Percentiles rank a stretch among this genome's conserved stretches.
Conservation (phyloP, 1,140 invertebrate species). For the Bombus polaris region DNA sequence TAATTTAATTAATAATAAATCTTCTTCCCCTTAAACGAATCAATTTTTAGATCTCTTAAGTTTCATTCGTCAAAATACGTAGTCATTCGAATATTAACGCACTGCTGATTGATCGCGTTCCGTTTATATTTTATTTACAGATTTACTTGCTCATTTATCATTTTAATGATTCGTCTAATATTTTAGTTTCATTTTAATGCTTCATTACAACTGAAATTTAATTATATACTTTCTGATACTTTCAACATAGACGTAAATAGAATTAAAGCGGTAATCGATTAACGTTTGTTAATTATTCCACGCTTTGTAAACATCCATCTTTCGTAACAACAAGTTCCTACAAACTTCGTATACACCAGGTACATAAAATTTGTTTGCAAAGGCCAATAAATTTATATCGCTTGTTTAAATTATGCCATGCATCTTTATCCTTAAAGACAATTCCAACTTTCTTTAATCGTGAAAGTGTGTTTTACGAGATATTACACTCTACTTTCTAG, state of each 20-base stretch:
- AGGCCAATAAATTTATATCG: constrained; percentile 2
- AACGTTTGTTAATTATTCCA: background rate
- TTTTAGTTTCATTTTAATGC: background rate
- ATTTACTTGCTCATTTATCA: background rate
- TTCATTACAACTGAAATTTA: background rate
- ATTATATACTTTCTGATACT: background rate
- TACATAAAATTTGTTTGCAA: background rate
- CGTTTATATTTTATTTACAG: no score
- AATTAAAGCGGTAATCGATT: background rate
- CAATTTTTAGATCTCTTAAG: background rate
- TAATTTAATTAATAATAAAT: background rate
- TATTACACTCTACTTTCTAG: background rate
- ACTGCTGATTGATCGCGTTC: no score
- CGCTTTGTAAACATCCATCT: background rate
- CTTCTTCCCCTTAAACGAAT: background rate
- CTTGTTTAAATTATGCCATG: background rate
- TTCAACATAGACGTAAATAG: background rate
- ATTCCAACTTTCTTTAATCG: constrained; percentile 6
- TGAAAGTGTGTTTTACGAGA: constrained; percentile 2
- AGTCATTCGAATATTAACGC: no score
- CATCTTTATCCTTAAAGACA: background rate
- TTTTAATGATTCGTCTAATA: background rate
- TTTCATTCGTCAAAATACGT: no score
- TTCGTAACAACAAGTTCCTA: background rate
- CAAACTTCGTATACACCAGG: background rate